A percentile compares a stretch with the other conserved stretches of the same genome.
Evolutionary conservation across 64 coral and sea anemone species (phyloP).

Genomic region (Catalaphyllia jardinei): DNA sequence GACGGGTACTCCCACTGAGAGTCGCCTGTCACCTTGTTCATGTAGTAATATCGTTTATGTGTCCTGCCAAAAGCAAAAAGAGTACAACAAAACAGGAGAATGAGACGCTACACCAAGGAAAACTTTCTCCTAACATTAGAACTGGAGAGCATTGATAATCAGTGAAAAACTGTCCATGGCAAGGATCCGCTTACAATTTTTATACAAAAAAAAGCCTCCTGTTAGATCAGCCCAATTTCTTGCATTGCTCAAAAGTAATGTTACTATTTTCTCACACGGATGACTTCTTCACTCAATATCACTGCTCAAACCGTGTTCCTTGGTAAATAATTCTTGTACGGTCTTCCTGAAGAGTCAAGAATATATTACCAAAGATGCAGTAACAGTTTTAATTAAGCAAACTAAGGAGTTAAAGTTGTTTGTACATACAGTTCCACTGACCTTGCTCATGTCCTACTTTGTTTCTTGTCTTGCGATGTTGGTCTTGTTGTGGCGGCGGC

Average conservation of each 20-base stretch:
- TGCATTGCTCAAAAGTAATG: too few species aligned
- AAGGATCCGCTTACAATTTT: neutral
- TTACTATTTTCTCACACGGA: neutral
- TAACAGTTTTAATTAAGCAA: neutral
- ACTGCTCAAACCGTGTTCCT: neutral
- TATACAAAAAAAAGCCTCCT: too few species aligned
- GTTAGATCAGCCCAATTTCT: too few species aligned
- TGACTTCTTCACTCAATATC: neutral
- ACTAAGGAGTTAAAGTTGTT: neutral
- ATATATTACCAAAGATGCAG: constrained; percentile 14
- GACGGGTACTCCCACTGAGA: constrained; percentile 61
- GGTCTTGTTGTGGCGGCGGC: neutral
- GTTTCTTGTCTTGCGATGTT: constrained; percentile 31
- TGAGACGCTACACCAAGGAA: neutral
- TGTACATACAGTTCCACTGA: constrained; percentile 33
- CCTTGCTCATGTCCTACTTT: constrained; percentile 42
- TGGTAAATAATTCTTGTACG: constrained; percentile 6
- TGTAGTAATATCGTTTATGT: constrained; percentile 67
- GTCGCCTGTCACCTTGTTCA: constrained; percentile 41
- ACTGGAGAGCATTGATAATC: neutral
- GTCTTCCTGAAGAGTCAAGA: neutral
- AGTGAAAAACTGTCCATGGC: neutral
- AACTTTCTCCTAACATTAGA: neutral
- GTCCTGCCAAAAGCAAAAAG: constrained; percentile 15
- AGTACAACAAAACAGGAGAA: constrained; percentile 20